Evolutionary conservation across 2,113 vertebrate genomes (phyloP).

Genomic region (Hemiprocne comata): DNA sequence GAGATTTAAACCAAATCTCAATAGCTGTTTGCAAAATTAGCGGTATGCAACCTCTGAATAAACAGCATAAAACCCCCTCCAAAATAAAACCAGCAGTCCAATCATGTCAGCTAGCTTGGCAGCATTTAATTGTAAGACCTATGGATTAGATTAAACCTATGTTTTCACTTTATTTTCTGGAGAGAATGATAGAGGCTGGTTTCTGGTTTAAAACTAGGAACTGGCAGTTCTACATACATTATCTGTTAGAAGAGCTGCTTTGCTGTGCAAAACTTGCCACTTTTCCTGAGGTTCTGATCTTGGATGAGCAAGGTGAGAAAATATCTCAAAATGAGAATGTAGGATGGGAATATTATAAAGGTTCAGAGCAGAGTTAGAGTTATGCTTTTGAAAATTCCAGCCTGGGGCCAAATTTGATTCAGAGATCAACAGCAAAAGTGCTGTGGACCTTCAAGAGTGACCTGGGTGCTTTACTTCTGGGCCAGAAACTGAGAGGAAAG

Average conservation of each 20-base stretch:
- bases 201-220: neutral
- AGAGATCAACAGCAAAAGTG: neutral
- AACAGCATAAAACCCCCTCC: neutral
- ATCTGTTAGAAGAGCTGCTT: neutral
- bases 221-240: neutral
- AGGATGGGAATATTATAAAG: neutral
- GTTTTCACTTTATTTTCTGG: constrained; percentile 19
- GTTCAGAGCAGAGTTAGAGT: neutral
- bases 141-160: constrained; percentile 24
- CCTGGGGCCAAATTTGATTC: neutral
- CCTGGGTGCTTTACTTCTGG: neutral
- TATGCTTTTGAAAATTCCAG: neutral
- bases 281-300: neutral
- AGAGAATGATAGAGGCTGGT: neutral
- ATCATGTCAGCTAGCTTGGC: neutral
- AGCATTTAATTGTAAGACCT: constrained; percentile 14
- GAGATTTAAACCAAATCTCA: neutral
- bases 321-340: neutral
- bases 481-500: neutral
- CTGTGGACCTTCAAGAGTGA: neutral
- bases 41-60: neutral
- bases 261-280: neutral
- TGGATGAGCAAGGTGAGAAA: neutral
- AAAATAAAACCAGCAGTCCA: neutral
- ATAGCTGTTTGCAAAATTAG: neutral